Evolutionary conservation across 2,113 vertebrate species (phyloP).

Genomic region (Ginglymostoma cirratum): DNA sequence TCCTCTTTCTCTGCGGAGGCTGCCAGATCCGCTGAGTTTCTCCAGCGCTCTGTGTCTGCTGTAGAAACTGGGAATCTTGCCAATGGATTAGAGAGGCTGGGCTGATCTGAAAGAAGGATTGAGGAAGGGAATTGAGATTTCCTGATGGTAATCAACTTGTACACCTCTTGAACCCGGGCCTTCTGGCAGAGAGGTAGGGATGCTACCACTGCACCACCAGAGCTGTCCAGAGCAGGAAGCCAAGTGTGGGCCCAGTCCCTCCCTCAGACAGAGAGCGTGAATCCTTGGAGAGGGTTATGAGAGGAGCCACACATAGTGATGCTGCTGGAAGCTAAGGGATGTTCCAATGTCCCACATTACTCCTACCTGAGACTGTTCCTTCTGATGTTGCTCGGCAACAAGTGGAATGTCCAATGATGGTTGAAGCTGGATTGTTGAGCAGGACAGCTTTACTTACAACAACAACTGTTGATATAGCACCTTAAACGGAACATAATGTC

Average conservation of each 20-base stretch:
- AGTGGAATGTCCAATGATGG: not conserved
- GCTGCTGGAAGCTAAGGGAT: not conserved
- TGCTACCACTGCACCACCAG: too few species aligned
- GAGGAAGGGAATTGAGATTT: not conserved
- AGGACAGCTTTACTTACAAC: not conserved
- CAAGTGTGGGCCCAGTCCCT: too few species aligned
- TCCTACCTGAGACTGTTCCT: not conserved
- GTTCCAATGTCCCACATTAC: not conserved
- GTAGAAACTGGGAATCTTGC: not conserved
- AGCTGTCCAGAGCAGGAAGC: too few species aligned
- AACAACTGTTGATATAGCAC: too few species aligned
- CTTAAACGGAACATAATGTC: too few species aligned
- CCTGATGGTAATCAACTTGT: too few species aligned
- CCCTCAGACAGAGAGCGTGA: not conserved
- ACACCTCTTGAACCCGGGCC: too few species aligned
- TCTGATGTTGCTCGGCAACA: not conserved
- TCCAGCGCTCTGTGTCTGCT: too few species aligned
- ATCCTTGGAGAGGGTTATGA: not conserved
- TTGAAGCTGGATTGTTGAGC: not conserved
- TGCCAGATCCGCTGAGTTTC: too few species aligned
- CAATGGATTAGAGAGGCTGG: too few species aligned
- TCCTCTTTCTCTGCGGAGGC: too few species aligned
- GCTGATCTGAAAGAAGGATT: not conserved
- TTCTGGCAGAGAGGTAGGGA: too few species aligned
- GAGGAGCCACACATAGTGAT: not conserved